These are phyloP conservation scores for Myotis brandtii DNA, from an alignment of 2,113 vertebrate species.

Conservation along the genomic window DNA sequence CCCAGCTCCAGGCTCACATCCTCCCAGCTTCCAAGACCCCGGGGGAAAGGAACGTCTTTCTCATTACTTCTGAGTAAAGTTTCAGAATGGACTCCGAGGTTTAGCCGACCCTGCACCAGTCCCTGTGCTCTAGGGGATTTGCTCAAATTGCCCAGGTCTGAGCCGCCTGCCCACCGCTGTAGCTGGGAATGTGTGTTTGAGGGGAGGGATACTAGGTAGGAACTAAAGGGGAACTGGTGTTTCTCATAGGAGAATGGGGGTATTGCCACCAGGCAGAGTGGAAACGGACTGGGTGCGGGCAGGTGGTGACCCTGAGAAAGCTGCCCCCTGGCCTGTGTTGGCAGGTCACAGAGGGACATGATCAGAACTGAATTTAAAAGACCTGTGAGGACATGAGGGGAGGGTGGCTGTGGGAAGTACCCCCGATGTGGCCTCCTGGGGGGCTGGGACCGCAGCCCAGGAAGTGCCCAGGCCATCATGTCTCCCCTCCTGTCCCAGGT, in stretches of 20 bases:
- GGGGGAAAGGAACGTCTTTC: not conserved
- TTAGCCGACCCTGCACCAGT: not conserved
- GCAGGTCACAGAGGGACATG: not conserved
- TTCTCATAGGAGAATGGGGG: not conserved
- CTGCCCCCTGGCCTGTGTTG: too few relatives aligned
- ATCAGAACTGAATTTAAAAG: not conserved
- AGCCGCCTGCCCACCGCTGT: not conserved
- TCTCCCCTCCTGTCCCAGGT: slow-evolving; percentile 87
- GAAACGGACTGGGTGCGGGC: not conserved
- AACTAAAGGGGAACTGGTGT: not conserved
- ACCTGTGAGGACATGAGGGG: not conserved
- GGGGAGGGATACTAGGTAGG: not conserved
- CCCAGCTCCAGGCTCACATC: not conserved
- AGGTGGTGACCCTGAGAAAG: not conserved
- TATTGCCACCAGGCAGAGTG: not conserved
- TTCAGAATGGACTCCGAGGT: not conserved
- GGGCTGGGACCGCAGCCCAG: not conserved
- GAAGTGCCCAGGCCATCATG: not conserved
- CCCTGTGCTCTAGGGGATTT: not conserved
- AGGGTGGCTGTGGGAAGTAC: not conserved
- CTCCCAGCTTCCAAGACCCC: not conserved
- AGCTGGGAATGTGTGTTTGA: not conserved
- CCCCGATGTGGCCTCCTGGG: not conserved
- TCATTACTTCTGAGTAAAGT: not conserved
- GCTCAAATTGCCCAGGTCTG: not conserved